phyloP scores from a whole-genome alignment of 2,888 invertebrate species.

The Ormyrus thymus region DNA sequence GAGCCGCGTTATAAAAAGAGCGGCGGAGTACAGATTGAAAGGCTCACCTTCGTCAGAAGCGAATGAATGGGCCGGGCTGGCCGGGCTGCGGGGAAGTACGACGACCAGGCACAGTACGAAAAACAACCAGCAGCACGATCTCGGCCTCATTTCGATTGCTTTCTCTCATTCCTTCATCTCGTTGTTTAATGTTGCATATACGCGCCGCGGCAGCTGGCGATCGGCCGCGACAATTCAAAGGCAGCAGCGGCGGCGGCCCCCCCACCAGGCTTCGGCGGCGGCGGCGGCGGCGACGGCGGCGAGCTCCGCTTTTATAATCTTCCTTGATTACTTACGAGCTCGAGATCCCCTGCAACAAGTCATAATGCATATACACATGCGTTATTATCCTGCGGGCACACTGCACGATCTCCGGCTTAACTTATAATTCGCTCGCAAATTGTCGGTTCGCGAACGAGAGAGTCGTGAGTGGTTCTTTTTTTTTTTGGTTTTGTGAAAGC shows the following conservation, averaged over 20 bases:
- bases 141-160: slow-evolving; percentile 71
- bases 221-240: slow-evolving; percentile 17
- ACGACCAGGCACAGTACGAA: slow-evolving; percentile 47
- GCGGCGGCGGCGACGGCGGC: neutral
- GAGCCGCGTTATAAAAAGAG: neutral
- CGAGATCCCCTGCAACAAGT: slow-evolving; percentile 48
- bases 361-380: slow-evolving; percentile 41
- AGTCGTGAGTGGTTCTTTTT: neutral
- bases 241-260: no score
- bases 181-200: slow-evolving; percentile 41
- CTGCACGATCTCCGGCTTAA: slow-evolving; percentile 12
- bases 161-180: slow-evolving; percentile 68
- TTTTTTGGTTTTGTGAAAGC: slow-evolving; percentile 32
- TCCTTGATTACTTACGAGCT: slow-evolving; percentile 44
- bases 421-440: slow-evolving; percentile 44
- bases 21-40: slow-evolving; percentile 23
- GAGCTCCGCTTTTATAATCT: slow-evolving; percentile 37
- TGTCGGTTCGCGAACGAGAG: slow-evolving; percentile 2
- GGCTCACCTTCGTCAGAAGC: slow-evolving; percentile 71
- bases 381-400: slow-evolving; percentile 34
- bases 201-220: neutral
- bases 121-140: slow-evolving; percentile 68
- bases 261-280: neutral
- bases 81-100: slow-evolving; percentile 44
- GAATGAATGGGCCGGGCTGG: slow-evolving; percentile 60